phyloP scores from a whole-genome alignment of 2,797 vertebrate species.

The Alectoris magna region DNA sequence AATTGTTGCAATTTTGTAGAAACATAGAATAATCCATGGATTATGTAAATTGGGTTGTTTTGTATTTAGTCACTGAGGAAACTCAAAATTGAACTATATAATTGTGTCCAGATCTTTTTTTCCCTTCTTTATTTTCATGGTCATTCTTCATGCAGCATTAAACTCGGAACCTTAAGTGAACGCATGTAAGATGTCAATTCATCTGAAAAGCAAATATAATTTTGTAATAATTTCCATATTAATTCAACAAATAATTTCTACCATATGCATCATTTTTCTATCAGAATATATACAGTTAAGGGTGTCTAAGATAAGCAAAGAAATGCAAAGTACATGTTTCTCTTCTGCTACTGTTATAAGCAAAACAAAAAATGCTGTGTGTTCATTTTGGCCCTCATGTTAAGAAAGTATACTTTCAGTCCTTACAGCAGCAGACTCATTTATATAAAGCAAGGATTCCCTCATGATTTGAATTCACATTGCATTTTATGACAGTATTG shows the following conservation, averaged over 20 bases:
- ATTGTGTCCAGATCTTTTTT: constrained; percentile 60
- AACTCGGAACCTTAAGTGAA: neutral
- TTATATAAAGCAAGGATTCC: neutral
- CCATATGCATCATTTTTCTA: neutral
- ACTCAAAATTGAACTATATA: constrained; percentile 52
- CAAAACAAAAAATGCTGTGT: neutral
- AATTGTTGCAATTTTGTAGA: constrained; percentile 50
- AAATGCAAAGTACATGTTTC: neutral
- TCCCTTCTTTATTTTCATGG: constrained; percentile 23
- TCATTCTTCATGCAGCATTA: neutral
- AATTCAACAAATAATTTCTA: constrained; percentile 11
- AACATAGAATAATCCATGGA: constrained; percentile 32
- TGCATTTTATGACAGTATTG: neutral
- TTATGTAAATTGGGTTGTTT: constrained; percentile 60
- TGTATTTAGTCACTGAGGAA: constrained; percentile 49
- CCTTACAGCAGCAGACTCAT: neutral
- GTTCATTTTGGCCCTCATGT: neutral
- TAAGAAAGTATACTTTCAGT: neutral
- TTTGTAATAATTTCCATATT: neutral
- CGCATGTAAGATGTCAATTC: neutral
- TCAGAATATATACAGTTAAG: neutral
- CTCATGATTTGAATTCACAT: neutral
- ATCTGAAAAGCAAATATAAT: neutral
- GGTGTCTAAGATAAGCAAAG: neutral
- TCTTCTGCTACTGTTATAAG: neutral